Conservation (phyloP, 1,140 invertebrate species). For the Epicauta chinensis region DNA sequence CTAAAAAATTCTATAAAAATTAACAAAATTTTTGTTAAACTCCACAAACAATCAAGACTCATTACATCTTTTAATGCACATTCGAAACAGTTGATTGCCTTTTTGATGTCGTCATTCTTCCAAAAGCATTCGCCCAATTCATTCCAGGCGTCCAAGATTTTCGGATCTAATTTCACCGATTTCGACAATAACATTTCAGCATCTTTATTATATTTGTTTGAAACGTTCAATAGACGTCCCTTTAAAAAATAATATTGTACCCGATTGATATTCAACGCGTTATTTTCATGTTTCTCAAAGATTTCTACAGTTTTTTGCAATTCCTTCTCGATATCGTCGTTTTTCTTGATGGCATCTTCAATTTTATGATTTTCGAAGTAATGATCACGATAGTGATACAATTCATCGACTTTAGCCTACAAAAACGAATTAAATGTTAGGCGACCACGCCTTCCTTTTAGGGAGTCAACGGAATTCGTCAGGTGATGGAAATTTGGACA, state of each 20-base stretch:
- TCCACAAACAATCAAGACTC: slow-evolving; percentile 21
- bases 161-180: slow-evolving; percentile 80
- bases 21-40: not conserved
- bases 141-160: slow-evolving; percentile 80
- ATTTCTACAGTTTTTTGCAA: slow-evolving; percentile 56
- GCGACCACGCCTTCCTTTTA: slow-evolving; percentile 6
- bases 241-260: slow-evolving; percentile 69
- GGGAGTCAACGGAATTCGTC: not conserved
- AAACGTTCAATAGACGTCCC: slow-evolving; percentile 71
- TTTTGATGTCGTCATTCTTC: slow-evolving; percentile 75
- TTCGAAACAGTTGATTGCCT: slow-evolving; percentile 80
- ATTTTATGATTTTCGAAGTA: slow-evolving; percentile 72
- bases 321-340: slow-evolving; percentile 57
- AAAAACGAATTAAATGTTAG: slow-evolving; percentile 27
- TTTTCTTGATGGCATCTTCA: slow-evolving; percentile 61
- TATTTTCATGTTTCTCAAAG: slow-evolving; percentile 57
- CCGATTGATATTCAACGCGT: slow-evolving; percentile 47
- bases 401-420: slow-evolving; percentile 57
- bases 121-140: slow-evolving; percentile 85
- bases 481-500: too few relatives aligned
- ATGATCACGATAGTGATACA: slow-evolving; percentile 67
- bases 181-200: slow-evolving; percentile 71
- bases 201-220: slow-evolving; percentile 58
- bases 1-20: slow-evolving; percentile 45
- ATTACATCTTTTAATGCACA: slow-evolving; percentile 74